Base-by-base conservation (phyloP, 2,888 invertebrate species). In the Napeogenes sylphis region DNA sequence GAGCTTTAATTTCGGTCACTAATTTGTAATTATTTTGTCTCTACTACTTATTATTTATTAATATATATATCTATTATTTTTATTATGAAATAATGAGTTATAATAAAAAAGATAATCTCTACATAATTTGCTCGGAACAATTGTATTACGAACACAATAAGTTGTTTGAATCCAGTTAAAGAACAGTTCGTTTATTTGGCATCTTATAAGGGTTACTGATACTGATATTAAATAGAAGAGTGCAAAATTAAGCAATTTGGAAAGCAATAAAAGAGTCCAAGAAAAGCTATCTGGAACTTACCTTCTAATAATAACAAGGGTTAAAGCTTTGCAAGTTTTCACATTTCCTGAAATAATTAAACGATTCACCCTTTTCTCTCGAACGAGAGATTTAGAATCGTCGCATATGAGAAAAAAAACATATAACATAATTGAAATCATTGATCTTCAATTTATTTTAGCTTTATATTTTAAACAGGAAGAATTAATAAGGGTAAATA, bases 291-390 rank as follows among this genome's bases (percentile, higher is more conserved):
- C 67, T 65, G 60, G 51, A 61, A 70, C 66, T 62, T 66, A 71
- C 76, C 42, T 42, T 42, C 12, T 78, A 82, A 77, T 87, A 84
- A 87, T 85, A 83, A 78, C 79, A 81, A 79, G 79, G 78, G 79
- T 80, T 80, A 80, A 80, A 77, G 65, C 63, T 62, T 61, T 75
- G 78, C 73, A 86, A 87, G 85, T 88, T 88, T 84, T 75, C 81
- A 82, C 85, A 86, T 87, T 89, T 84, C 84, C 80, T 80, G 83
- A 87, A 88, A 88, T 87, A 88, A 88, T 10, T 42, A 42, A 42
- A 42, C 10, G 42, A 42, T 10, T 42, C 42, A 6, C 12, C 74
- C 21, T 21, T 72, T 73, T 71, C 61, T 64, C 61, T 58, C 21
- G 56, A 54, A 55, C 55, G 59, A 35, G 33, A 61, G 58, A 51